Conservation (phyloP, 2,797 vertebrate species). For the Choloepus didactylus region DNA sequence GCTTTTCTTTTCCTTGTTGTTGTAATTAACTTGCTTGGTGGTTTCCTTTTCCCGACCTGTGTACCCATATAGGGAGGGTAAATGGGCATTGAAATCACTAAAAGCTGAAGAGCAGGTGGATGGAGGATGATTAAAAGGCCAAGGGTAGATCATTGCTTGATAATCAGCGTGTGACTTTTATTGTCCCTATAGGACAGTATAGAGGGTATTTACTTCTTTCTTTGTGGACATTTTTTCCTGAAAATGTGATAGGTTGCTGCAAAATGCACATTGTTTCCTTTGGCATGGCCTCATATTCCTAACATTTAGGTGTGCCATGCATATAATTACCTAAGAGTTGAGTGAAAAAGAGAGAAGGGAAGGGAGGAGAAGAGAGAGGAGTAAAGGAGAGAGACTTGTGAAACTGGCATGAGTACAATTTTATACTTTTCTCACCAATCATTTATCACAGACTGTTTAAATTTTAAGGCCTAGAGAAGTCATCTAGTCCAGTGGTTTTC, state of each 20-base stretch:
- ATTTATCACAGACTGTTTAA: neutral
- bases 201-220: neutral
- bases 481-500: neutral
- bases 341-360: neutral
- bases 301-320: neutral
- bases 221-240: neutral
- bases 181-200: neutral
- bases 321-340: neutral
- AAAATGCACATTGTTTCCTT: neutral
- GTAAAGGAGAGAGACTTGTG: neutral
- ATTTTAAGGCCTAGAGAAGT: neutral
- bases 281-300: neutral
- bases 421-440: neutral
- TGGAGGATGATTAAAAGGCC: neutral
- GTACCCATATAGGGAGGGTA: neutral
- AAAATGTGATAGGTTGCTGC: neutral
- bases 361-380: neutral
- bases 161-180: neutral
- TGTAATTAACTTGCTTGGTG: neutral
- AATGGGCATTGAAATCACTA: neutral
- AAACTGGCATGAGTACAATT: neutral
- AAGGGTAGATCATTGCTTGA: neutral
- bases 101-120: neutral
- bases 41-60: neutral
- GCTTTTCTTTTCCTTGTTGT: neutral